A percentile compares a stretch with the other conserved stretches of the same genome.
Evolutionary conservation across 2,113 vertebrate species (phyloP).

Genomic region (Pteruthius melanotis): DNA sequence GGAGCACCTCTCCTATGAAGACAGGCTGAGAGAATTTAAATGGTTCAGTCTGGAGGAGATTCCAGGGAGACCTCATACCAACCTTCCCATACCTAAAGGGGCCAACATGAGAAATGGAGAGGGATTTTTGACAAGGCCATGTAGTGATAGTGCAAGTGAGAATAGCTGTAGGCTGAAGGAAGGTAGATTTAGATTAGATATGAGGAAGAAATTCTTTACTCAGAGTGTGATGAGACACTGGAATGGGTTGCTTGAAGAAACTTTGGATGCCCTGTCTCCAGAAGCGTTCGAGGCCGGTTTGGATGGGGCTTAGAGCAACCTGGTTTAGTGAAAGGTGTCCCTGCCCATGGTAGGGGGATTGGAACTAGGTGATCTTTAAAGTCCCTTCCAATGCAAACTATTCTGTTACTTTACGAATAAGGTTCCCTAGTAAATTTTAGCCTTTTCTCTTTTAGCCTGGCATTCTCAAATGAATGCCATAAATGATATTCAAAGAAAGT

Average conservation of each 20-base stretch:
- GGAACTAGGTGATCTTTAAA: background rate
- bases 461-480: background rate
- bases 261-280: background rate
- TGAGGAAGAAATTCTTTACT: background rate
- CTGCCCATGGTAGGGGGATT: background rate
- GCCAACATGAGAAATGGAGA: background rate
- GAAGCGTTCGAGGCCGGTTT: background rate
- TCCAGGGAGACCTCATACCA: background rate
- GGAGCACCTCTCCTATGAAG: background rate
- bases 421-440: background rate
- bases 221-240: no score
- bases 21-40: background rate
- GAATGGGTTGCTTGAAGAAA: background rate
- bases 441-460: background rate
- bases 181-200: background rate
- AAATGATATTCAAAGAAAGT: background rate
- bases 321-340: background rate
- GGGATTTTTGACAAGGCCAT: background rate
- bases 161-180: background rate
- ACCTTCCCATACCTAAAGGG: background rate
- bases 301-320: background rate
- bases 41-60: background rate
- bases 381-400: background rate
- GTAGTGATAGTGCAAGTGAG: background rate
- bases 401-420: background rate